A percentile compares a stretch with the other conserved stretches of the same genome.
Evolutionary conservation across 2,113 vertebrate genomes (phyloP).

Genomic region (Rutilus rutilus): DNA sequence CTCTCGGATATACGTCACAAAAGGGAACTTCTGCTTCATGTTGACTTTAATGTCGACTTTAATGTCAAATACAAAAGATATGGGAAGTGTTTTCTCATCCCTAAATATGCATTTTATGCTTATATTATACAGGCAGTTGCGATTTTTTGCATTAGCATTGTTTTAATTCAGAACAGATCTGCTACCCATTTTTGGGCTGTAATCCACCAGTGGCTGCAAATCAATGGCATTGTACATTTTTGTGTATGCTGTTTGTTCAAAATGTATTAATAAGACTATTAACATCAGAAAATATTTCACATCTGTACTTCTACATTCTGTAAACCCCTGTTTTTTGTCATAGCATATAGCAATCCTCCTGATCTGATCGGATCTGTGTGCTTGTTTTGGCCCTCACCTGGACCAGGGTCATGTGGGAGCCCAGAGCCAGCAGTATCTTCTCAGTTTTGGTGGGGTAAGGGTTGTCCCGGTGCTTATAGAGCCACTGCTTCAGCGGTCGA

Average conservation of each 20-base stretch:
- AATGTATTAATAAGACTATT: neutral
- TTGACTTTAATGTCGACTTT: neutral
- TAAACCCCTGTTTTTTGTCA: neutral
- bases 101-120: too few relatives aligned
- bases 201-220: neutral
- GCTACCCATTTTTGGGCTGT: neutral
- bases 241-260: neutral
- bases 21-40: too few relatives aligned
- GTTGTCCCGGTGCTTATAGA: constrained; percentile 98
- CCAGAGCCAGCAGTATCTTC: constrained; percentile 95
- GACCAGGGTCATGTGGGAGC: constrained; percentile 97
- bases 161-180: neutral
- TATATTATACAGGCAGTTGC: neutral
- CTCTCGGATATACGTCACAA: too few relatives aligned
- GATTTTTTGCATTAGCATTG: neutral
- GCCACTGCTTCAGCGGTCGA: constrained; percentile 95
- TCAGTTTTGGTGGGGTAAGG: constrained; percentile 98
- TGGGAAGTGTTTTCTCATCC: neutral
- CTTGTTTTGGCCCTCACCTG: constrained; percentile 81
- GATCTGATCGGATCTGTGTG: neutral
- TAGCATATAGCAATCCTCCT: neutral
- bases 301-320: neutral
- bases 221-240: neutral
- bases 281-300: neutral
- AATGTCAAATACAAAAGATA: neutral